Evolutionary conservation across 2,113 vertebrate genomes (phyloP), one percentile per base, ranked within the genome.

Genomic region (Epinephelus fuscoguttatus): DNA sequence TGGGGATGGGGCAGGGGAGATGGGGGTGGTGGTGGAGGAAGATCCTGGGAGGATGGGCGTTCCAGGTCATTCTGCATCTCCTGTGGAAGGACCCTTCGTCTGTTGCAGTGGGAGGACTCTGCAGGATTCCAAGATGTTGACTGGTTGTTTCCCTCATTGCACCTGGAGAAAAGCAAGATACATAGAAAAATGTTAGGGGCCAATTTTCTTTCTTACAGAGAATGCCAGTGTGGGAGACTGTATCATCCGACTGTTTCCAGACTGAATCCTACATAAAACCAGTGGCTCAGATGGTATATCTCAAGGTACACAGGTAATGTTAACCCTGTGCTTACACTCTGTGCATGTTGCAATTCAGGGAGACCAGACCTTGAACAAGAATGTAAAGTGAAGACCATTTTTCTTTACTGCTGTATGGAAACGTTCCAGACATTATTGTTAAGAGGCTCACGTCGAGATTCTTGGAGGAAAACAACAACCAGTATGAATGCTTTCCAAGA

Each of bases 71-170:
- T 97, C 69, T 96, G 94, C 57, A 96, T 94, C 0, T 97, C 94
- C 0, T 93, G 94, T 30, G 95, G 95, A 72, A 96, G 92, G 23
- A 96, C 94, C 70, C 95, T 96, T 8, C 91, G 93, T 19, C 84
- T 93, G 90, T 95, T 95, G 79, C 96, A 97, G 66, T 96, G 96
- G 61, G 95, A 93, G 27, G 93, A 90, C 11, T 86, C 95, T 50
- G 95, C 84, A 30, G 95, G 96, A 60, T 97, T 98, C 98, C 97
- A 99, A 10, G 96, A 94, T 0, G 81, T 89, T 15, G 96, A 96
- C 84, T 97, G 96, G 89, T 94, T 96, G 89, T 97, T 97, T 27
- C 94, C 96, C 66, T 95, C 11, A 0, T 95, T 97, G 92, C 95
- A 97, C 93, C 98, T 99, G 87, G 10, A 80, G 75, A 75, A 52